Base-by-base conservation (phyloP, 2,888 invertebrate genomes). In the Monopis laevigella region DNA sequence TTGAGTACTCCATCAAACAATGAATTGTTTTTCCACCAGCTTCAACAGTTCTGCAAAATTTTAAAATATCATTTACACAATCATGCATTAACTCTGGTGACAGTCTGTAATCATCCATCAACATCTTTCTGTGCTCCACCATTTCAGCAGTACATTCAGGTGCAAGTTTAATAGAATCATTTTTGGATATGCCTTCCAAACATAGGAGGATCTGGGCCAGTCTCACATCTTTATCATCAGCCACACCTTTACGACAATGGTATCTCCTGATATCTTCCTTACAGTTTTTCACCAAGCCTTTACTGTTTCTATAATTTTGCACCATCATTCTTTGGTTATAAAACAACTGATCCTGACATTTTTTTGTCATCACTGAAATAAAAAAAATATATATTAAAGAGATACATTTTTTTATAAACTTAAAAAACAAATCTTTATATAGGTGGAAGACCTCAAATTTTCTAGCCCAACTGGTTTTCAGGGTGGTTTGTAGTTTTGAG, bases 21-120 rank as follows among this genome's bases (percentile, higher is more conserved):
- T 98, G 98, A 50, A 99, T 90, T 0, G 97, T 97, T 59, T 89
- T 89, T 0, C 93, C 95, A 2, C 92, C 93, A 41, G 86, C 82
- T 62, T 92, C 91, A 47, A 89, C 78, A 12, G 86, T 86, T 49
- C 84, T 83, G 65, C 96, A 96, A 51, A 87, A 88, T 41, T 80
- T 82, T 12, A 84, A 77, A 51, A 97, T 96, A 59, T 97, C 97
- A 52, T 86, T 84, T 13, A 91, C 87, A 75, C 98, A 98, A 40
- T 88, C 86, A 51, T 88, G 86, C 46, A 98, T 90, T 45, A 98
- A 85, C 70, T 98, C 96, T 3, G 98, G 98, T 7, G 94, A 95
- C 12, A 99, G 81, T 52, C 92, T 86, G 62, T 92, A 98, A 67
- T 98, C 97, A 57, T 93, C 91, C 90, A 98, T 89, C 11, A 99